A percentile compares a stretch with the other conserved stretches of the same genome.
These are phyloP conservation scores for Desmophyllum pertusum DNA, from an alignment of 92 coral and sea anemone genomes.

Conservation along the genomic window DNA sequence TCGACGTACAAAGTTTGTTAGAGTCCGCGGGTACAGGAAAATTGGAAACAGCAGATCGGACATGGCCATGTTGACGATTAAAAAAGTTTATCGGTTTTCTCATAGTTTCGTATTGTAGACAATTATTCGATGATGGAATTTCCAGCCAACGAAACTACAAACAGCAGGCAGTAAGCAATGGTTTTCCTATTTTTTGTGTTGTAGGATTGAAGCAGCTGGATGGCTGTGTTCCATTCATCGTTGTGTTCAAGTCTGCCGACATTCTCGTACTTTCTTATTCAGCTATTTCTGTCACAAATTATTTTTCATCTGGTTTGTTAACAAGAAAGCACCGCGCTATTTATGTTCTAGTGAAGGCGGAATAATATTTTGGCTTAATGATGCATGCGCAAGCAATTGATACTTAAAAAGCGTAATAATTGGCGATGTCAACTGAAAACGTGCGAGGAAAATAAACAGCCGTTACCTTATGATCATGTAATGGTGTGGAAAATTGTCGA, in stretches of 20 bases:
- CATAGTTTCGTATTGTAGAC: constrained; percentile 8
- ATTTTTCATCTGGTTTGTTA: too few relatives aligned
- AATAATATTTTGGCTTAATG: too few relatives aligned
- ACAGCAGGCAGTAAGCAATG: background rate
- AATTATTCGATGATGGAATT: constrained; percentile 2
- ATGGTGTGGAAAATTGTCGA: too few relatives aligned
- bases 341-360: too few relatives aligned
- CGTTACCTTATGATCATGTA: too few relatives aligned
- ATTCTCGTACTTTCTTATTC: too few relatives aligned
- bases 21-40: background rate
- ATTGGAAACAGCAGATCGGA: background rate
- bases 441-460: too few relatives aligned
- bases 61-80: constrained; percentile 20
- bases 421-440: too few relatives aligned
- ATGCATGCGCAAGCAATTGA: too few relatives aligned
- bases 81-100: constrained; percentile 11
- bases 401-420: too few relatives aligned
- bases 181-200: background rate
- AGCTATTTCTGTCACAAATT: too few relatives aligned
- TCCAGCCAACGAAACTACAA: background rate
- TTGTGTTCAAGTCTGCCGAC: background rate
- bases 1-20: background rate
- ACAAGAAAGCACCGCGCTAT: too few relatives aligned
- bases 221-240: background rate
- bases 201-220: background rate